Evolutionary conservation across 2,888 invertebrate genomes (phyloP).

Genomic region (Eristalis pertinax): DNA sequence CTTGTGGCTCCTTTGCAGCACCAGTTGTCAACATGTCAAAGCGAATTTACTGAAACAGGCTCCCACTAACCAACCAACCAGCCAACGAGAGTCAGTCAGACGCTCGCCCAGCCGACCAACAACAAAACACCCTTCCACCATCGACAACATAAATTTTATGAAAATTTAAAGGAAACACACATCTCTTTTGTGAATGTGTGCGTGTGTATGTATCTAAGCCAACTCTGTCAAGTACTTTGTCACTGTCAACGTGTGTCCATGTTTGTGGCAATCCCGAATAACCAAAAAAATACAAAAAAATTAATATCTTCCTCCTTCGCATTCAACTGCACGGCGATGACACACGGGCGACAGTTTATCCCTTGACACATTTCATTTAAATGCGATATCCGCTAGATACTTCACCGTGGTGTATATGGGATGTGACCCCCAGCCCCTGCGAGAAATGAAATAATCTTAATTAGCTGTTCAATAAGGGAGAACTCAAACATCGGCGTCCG

Average conservation of each 20-base stretch:
- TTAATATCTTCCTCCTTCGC: background rate
- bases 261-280: constrained; percentile 26
- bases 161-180: constrained; percentile 52
- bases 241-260: constrained; percentile 64
- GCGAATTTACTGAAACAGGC: constrained; percentile 64
- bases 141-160: constrained; percentile 60
- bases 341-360: background rate
- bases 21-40: constrained; percentile 66
- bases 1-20: constrained; percentile 28
- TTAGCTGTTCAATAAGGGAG: background rate
- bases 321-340: background rate
- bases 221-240: constrained; percentile 66
- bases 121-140: constrained; percentile 35
- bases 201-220: background rate
- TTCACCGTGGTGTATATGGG: too few relatives aligned
- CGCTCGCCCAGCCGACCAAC: constrained; percentile 2
- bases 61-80: background rate
- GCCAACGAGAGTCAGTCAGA: background rate
- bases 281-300: constrained; percentile 1
- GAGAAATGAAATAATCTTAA: background rate
- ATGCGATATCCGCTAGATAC: background rate
- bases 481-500: background rate
- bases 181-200: background rate
- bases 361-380: background rate
- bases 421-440: too few relatives aligned